A percentile compares a stretch with the other conserved stretches of the same genome.
phyloP scores from a whole-genome alignment of 1,140 invertebrate genomes.

The Drosophila aff. region DNA sequence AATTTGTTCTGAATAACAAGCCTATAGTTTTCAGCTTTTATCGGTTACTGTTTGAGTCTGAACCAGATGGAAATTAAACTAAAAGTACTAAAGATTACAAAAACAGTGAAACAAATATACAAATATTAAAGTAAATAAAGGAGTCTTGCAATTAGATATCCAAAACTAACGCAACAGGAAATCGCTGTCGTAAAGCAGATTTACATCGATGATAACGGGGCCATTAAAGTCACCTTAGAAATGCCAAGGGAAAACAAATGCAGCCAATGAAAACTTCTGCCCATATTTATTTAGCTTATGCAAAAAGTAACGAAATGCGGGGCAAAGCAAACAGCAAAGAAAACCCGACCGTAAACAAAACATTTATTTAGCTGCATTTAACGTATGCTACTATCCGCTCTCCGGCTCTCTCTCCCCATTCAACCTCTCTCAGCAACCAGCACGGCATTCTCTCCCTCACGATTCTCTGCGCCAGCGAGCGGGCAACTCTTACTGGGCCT shows the following conservation, averaged over 20 bases:
- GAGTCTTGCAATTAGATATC: not conserved
- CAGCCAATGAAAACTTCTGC: slow-evolving; percentile 9
- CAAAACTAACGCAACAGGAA: slow-evolving; percentile 14
- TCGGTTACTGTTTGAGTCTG: not conserved
- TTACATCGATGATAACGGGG: slow-evolving; percentile 6
- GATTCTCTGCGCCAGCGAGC: slow-evolving; percentile 4
- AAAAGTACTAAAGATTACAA: not conserved
- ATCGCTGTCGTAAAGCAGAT: slow-evolving; percentile 16
- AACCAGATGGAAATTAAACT: not conserved
- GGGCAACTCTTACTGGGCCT: slow-evolving; percentile 11
- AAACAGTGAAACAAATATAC: not conserved
- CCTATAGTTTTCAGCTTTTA: not conserved
- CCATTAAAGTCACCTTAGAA: slow-evolving; percentile 13
- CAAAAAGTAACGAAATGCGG: slow-evolving; percentile 41
- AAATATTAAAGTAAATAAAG: not conserved
- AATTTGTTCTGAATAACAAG: no score
- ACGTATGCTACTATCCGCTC: slow-evolving; percentile 51
- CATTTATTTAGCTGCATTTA: slow-evolving; percentile 54
- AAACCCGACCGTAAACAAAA: slow-evolving; percentile 39
- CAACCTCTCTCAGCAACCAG: slow-evolving; percentile 7
- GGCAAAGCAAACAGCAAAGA: slow-evolving; percentile 34
- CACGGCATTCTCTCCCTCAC: slow-evolving; percentile 19
- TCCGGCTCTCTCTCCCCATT: slow-evolving; percentile 6
- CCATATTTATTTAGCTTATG: slow-evolving; percentile 34
- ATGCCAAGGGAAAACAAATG: slow-evolving; percentile 19